These are phyloP conservation scores for Orius laevigatus DNA, from an alignment of 1,140 invertebrate species.

Conservation along the genomic window DNA sequence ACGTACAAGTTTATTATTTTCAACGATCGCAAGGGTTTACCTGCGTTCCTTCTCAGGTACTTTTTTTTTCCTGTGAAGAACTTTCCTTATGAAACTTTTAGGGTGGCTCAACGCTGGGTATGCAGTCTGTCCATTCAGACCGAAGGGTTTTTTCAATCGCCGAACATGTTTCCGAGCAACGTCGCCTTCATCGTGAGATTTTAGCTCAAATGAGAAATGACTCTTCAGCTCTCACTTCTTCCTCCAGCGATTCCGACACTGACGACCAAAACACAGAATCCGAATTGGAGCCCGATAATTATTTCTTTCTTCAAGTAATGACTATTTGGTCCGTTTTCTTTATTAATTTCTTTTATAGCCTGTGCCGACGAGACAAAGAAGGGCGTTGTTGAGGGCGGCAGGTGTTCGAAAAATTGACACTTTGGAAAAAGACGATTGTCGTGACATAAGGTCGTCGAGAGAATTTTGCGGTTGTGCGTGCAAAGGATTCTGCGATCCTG, in stretches of 20 bases:
- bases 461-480: slow-evolving; percentile 93
- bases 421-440: slow-evolving; percentile 84
- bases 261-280: slow-evolving; percentile 70
- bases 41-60: slow-evolving; percentile 82
- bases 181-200: slow-evolving; percentile 65
- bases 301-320: slow-evolving; percentile 58
- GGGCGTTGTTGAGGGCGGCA: slow-evolving; percentile 68
- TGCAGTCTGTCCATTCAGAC: slow-evolving; percentile 72
- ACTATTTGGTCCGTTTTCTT: neutral
- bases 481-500: slow-evolving; percentile 86
- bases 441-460: slow-evolving; percentile 76
- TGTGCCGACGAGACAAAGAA: slow-evolving; percentile 76
- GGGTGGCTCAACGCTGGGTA: slow-evolving; percentile 91
- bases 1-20: slow-evolving; percentile 91
- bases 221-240: slow-evolving; percentile 31
- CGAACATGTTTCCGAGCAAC: slow-evolving; percentile 75
- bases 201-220: slow-evolving; percentile 54
- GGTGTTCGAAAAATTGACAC: slow-evolving; percentile 89
- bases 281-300: slow-evolving; percentile 76
- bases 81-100: slow-evolving; percentile 22
- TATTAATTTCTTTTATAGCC: slow-evolving; percentile 36
- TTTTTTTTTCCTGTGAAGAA: neutral
- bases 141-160: slow-evolving; percentile 55
- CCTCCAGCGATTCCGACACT: slow-evolving; percentile 51
- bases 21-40: slow-evolving; percentile 90